Evolutionary conservation across 2,888 invertebrate genomes (phyloP), one percentile per base, ranked within the genome.

Genomic region (Dicycla oo): DNA sequence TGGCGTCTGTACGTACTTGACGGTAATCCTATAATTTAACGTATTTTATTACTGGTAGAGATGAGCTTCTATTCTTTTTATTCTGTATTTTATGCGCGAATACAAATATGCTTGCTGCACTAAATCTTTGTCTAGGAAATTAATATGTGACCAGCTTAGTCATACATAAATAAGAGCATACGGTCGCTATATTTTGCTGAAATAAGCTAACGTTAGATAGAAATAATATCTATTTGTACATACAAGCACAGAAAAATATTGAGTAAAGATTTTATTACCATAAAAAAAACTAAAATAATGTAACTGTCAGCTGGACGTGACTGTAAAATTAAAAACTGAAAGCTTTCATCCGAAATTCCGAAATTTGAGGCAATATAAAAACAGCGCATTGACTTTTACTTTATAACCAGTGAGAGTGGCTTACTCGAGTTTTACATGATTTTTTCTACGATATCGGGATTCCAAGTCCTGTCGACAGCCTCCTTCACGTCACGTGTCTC

Each of bases 21-120:
- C 73, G 40, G 75, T 84, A 76, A 85, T 81, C 71, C 69, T 73
- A 60, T 75, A 84, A 86, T 84, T 84, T 82, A 78, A 81, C 67
- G 75, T 77, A 76, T 75, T 84, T 85, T 83, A 81, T 82, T 80
- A 68, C 76, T 81, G 63, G 60, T 60, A 70, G 51, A 75, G 66
- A 81, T 82, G 69, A 78, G 75, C 64, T 75, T 57, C 30, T 75
- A 71, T 63, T n/a, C n/a, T n/a, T 66, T 79, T 56, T 73, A 78
- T 80, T 66, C 34, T 47, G 43, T 80, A 69, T 69, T 76, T 77
- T 69, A 67, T 72, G 58, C n/a, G 26, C 18, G 30, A 65, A 71
- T 80, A 69, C 34, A 43, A 75, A 80, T 80, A 26, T 53, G 20
- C 15, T 64, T 58, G 43, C 8, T 64, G 13, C 56, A 58, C n/a